These are phyloP conservation scores for Proisotoma minuta DNA, from an alignment of 2,888 invertebrate species.

Conservation along the genomic window DNA sequence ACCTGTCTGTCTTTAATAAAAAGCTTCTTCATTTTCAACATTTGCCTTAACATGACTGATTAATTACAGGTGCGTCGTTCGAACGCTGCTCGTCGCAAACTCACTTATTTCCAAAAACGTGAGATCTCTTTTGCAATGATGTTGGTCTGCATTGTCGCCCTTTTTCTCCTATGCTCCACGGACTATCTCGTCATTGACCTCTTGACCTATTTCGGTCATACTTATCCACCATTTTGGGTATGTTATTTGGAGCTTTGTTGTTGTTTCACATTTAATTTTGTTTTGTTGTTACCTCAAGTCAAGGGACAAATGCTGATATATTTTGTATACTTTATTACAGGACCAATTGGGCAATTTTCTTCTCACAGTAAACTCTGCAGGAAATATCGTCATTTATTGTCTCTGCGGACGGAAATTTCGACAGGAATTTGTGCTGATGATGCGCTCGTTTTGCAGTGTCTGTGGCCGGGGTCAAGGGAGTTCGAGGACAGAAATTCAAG, in stretches of 20 bases:
- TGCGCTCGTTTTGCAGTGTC: too few relatives aligned
- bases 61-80: conserved; percentile 28
- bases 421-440: not conserved
- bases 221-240: conserved; percentile 32
- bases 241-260: too few relatives aligned
- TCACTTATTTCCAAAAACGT: conserved; percentile 38
- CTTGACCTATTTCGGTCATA: conserved; percentile 19
- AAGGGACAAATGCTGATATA: too few relatives aligned
- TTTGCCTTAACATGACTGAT: too few relatives aligned
- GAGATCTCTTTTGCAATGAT: conserved; percentile 44
- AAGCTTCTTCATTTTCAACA: too few relatives aligned
- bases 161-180: conserved; percentile 37
- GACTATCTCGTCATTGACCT: conserved; percentile 38
- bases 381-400: conserved; percentile 45
- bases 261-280: too few relatives aligned
- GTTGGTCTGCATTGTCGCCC: conserved; percentile 40
- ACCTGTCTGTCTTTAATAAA: too few relatives aligned
- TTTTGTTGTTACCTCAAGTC: too few relatives aligned
- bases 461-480: too few relatives aligned
- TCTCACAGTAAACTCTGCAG: conserved; percentile 40
- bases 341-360: conserved; percentile 41
- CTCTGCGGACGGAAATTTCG: conserved; percentile 40
- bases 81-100: conserved; percentile 16
- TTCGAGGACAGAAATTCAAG: not conserved
- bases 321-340: too few relatives aligned